These are phyloP conservation scores for Pachydiplax longipennis DNA, from an alignment of 2,888 invertebrate genomes.

Conservation along the genomic window DNA sequence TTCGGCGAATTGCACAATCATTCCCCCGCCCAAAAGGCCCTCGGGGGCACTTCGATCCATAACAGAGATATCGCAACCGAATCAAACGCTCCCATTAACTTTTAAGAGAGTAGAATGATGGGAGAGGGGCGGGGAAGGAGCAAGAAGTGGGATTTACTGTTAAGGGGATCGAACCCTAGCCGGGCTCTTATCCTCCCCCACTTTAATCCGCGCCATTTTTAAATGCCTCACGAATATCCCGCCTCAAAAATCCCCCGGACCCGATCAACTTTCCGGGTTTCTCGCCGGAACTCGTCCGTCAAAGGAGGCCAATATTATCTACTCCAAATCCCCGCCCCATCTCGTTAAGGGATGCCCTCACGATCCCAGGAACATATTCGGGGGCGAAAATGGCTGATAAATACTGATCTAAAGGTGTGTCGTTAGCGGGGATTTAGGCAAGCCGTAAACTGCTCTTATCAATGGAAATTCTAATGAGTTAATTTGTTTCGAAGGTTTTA, in stretches of 20 bases:
- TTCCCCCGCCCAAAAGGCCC: neutral
- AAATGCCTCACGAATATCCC: neutral
- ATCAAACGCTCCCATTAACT: conserved; percentile 36
- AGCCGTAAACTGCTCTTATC: neutral
- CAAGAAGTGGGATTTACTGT: neutral
- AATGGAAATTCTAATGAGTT: neutral
- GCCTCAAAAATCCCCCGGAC: neutral
- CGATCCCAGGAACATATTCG: neutral
- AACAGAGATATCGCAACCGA: conserved; percentile 34
- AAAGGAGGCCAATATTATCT: neutral
- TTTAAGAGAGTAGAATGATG: conserved; percentile 1
- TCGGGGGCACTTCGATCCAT: conserved; percentile 16
- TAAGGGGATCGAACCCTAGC: neutral
- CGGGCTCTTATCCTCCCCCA: neutral
- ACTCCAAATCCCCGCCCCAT: neutral
- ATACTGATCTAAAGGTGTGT: neutral
- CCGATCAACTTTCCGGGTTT: neutral
- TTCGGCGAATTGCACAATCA: conserved; percentile 41
- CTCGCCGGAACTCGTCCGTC: neutral
- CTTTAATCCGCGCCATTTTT: neutral
- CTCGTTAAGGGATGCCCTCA: neutral
- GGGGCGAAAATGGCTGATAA: neutral
- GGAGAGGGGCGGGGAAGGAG: neutral
- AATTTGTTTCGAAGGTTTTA: neutral
- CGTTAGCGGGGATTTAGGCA: neutral